Conservation (phyloP, 2,797 vertebrate genomes). For the Lepidocolaptes lacrymiger region DNA sequence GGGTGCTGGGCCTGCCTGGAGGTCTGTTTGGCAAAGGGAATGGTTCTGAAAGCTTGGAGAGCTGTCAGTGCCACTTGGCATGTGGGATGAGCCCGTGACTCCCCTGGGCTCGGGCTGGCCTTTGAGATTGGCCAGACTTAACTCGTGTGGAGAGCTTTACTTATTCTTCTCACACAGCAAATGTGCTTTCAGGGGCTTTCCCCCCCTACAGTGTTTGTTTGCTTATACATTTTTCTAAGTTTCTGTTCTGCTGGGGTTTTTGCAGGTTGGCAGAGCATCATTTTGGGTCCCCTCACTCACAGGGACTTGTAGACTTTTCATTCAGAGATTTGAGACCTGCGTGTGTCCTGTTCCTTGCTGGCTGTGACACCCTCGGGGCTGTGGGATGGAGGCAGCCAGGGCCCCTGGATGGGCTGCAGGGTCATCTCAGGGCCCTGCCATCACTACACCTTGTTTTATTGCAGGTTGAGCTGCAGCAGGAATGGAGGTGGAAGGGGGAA, state of each 20-base stretch:
- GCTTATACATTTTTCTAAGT: not conserved
- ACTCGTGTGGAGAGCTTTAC: not conserved
- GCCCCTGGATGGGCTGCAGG: not conserved
- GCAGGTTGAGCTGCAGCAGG: not conserved
- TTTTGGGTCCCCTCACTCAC: not conserved
- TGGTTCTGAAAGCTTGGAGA: not conserved
- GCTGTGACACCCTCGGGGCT: not conserved
- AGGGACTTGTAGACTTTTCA: fast-evolving
- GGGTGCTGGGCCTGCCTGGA: not conserved
- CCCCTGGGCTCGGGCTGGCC: not conserved
- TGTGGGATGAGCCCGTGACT: not conserved
- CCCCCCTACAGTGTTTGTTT: not conserved
- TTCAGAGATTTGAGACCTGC: not conserved
- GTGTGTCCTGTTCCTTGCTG: not conserved
- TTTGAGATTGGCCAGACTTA: not conserved
- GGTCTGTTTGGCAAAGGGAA: not conserved
- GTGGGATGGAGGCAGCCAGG: not conserved
- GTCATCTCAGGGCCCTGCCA: not conserved
- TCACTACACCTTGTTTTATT: not conserved
- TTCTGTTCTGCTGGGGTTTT: not conserved
- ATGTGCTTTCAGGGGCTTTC: not conserved
- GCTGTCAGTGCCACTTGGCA: not conserved
- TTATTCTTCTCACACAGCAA: not conserved
- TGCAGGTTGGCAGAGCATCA: not conserved
- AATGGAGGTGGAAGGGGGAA: not conserved